Evolutionary conservation across 1,140 invertebrate genomes (phyloP).

Genomic region (Brachionus asplanchnoidis): DNA sequence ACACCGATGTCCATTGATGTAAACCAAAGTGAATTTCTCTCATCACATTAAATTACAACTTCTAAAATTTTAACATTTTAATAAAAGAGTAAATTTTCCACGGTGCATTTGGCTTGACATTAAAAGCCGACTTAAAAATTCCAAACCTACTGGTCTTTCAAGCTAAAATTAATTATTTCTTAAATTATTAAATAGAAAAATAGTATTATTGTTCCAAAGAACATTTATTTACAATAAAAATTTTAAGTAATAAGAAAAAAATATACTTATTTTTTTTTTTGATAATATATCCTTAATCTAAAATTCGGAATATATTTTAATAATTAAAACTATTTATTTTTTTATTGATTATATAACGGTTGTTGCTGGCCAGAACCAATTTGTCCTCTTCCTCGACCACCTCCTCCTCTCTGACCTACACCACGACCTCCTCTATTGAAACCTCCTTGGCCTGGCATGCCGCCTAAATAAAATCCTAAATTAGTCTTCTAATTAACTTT

Average conservation of each 20-base stretch:
- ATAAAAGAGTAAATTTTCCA: too few species aligned
- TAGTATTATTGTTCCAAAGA: not conserved
- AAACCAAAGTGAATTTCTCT: too few species aligned
- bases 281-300: not conserved
- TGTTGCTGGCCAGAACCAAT: not conserved
- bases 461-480: not conserved
- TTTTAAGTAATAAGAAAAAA: not conserved
- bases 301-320: not conserved
- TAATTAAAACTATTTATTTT: not conserved
- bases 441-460: constrained; percentile 18
- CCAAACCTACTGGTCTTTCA: too few species aligned
- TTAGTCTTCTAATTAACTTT: not conserved
- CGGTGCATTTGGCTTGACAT: too few species aligned
- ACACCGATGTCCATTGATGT: too few species aligned
- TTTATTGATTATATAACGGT: constrained; percentile 15
- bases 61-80: too few species aligned
- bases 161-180: too few species aligned
- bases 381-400: not conserved
- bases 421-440: not conserved
- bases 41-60: too few species aligned
- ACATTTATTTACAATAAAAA: not conserved
- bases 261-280: not conserved
- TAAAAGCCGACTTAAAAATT: too few species aligned
- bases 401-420: constrained; percentile 25
- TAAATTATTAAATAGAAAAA: not conserved